Evolutionary conservation across 2,797 vertebrate species (phyloP).

Genomic region (Netta rufina): DNA sequence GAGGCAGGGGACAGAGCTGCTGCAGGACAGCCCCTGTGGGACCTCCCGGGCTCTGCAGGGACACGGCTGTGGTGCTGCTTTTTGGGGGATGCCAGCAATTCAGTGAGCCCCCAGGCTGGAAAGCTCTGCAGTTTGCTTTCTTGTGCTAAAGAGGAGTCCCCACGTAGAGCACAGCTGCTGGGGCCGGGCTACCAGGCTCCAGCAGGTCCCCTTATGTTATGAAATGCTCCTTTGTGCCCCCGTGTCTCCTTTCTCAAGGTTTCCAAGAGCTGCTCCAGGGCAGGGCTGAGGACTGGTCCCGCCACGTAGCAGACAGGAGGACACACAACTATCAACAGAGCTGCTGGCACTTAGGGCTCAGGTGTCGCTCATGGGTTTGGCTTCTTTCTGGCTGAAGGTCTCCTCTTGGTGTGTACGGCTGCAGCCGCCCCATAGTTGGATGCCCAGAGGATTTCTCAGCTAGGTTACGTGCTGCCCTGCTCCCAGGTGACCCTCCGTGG

Average conservation of each 20-base stretch:
- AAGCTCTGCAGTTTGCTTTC: not conserved
- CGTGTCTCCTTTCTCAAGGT: not conserved
- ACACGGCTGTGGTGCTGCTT: not conserved
- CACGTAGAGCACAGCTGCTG: not conserved
- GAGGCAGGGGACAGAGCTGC: not conserved
- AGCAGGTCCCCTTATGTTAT: not conserved
- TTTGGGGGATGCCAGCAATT: not conserved
- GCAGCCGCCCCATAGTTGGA: not conserved
- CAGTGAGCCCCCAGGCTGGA: not conserved
- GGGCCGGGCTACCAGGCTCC: not conserved
- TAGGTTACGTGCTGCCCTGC: not conserved
- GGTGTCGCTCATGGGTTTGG: conserved; percentile 9
- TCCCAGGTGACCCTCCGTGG: not conserved
- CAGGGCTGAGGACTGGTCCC: not conserved
- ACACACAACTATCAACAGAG: not conserved
- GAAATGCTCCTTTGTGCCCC: not conserved
- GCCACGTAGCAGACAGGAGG: not conserved
- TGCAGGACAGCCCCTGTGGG: not conserved
- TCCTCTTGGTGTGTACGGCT: not conserved
- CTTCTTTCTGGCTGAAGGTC: not conserved
- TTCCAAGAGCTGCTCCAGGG: not conserved
- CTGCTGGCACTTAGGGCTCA: not conserved
- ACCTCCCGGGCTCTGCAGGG: not conserved
- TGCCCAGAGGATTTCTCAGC: not conserved
- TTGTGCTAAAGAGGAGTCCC: not conserved